Base-by-base conservation (phyloP, 2,888 invertebrate species). In the Digitonthophagus gazella region DNA sequence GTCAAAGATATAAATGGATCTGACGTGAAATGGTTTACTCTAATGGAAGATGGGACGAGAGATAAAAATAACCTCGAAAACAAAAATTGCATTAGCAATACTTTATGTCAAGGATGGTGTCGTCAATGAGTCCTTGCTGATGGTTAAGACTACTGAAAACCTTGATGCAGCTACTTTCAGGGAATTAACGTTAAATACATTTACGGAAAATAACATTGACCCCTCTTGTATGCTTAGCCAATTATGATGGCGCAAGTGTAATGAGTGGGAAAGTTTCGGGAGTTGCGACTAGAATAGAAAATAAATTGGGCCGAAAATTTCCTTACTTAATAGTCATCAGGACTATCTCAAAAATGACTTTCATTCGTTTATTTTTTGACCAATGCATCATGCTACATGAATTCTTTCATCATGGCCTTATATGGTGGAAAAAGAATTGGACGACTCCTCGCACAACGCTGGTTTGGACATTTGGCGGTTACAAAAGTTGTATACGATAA, bases 401-500 rank as follows among this genome's bases (percentile, higher is more conserved):
- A 66, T 71, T 66, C 28, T 71, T 68, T 16, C 11, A 55, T 61
- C 58, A 18, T 65, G 68, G 66, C 68, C 16, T 18, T 69, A 28
- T 71, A 71, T 64, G 55, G 6, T 15, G 71, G 71, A 28, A 64
- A 71, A 57, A 18, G 15, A 16, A 67, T 71, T 64, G 61, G 64
- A 11, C 67, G 69, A 15, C 66, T 68, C 44, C 57, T 70, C 15
- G 58, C 69, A 66, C 70, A 70, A 15, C 64, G 68, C 15, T 70
- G 70, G 68, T 69, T 65, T 15, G 65, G 55, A 56, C 68, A 70
- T 56, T 69, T 70, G 54, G 44, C 58, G n/a, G 65, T 70, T 70
- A 67, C 67, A 69, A 69, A 70, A 64, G 67, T 71, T 16, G 58
- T 71, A 67, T 22, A 63, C 14, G 67, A 67, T 64, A 71, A 71